Percentiles rank a stretch among this genome's conserved stretches.
phyloP scores from a whole-genome alignment of 35 echinoderm and acorn worm species.

The Stichopus chloronotus region DNA sequence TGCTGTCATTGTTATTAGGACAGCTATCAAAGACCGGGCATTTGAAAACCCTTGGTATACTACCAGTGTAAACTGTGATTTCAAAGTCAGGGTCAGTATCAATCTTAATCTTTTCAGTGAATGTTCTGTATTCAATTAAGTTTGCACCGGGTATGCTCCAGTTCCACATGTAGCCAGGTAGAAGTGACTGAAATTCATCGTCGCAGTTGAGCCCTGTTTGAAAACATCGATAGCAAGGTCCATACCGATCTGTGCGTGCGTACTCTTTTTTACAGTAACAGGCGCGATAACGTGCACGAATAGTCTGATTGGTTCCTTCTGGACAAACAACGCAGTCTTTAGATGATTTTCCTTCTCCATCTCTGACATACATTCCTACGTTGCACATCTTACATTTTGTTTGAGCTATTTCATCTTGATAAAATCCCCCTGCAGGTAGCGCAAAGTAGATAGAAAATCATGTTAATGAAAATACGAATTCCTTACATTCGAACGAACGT shows the following conservation, averaged over 20 bases:
- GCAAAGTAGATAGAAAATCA: no score
- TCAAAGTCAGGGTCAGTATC: neutral
- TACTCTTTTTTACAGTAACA: constrained; percentile 53
- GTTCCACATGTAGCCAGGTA: constrained; percentile 59
- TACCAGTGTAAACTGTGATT: neutral
- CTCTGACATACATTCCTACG: neutral
- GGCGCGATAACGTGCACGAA: constrained; percentile 33
- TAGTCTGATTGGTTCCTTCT: constrained; percentile 42
- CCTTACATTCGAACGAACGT: no score
- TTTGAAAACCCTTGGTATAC: constrained; percentile 19
- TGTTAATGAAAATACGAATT: no score
- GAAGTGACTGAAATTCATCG: constrained; percentile 36
- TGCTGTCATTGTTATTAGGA: neutral
- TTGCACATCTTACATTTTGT: neutral
- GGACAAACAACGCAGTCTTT: constrained; percentile 57
- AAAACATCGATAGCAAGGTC: constrained; percentile 28
- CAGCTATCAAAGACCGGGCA: neutral
- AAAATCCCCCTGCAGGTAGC: constrained; percentile 3
- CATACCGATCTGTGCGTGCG: constrained; percentile 41
- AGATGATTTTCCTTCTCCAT: neutral
- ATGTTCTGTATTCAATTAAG: neutral
- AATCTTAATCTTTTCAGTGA: neutral
- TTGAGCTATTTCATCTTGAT: constrained; percentile 13
- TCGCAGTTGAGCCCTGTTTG: constrained; percentile 49
- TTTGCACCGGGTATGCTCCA: constrained; percentile 39